These are phyloP conservation scores for Megalurothrips usitatus DNA, from an alignment of 2,888 invertebrate genomes.

Conservation along the genomic window DNA sequence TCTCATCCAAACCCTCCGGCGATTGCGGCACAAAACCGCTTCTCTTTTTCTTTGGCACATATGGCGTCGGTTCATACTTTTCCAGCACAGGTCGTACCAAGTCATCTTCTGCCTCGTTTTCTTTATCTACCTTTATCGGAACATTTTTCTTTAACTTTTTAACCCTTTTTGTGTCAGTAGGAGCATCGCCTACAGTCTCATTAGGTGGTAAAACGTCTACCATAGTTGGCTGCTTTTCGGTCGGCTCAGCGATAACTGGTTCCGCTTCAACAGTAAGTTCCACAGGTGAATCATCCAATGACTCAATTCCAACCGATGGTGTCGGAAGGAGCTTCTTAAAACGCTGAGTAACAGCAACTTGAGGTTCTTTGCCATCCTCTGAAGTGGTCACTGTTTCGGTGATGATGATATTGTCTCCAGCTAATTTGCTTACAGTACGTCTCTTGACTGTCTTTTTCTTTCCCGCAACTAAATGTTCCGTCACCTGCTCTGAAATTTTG, in stretches of 20 bases:
- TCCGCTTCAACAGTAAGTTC: background rate
- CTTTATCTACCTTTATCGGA: constrained; percentile 11
- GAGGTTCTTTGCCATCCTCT: background rate
- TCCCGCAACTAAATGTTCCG: background rate
- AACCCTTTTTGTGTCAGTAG: background rate
- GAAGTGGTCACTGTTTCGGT: background rate
- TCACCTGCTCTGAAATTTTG: background rate
- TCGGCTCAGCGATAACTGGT: background rate
- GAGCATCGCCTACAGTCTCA: background rate
- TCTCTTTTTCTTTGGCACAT: background rate
- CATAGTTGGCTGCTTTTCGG: background rate
- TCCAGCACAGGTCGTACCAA: constrained; percentile 29
- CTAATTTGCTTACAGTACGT: background rate
- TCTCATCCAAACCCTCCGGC: no score
- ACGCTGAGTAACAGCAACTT: background rate
- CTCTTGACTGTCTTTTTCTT: constrained; percentile 36
- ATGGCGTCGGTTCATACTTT: constrained; percentile 28
- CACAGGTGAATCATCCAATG: no score
- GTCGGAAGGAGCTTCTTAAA: background rate
- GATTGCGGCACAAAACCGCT: no score
- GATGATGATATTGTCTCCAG: background rate
- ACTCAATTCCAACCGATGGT: background rate
- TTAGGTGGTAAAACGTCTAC: no score
- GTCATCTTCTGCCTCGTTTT: constrained; percentile 9
- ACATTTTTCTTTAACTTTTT: background rate